Evolutionary conservation across 2,113 vertebrate species (phyloP), one percentile per base, ranked within the genome.

Genomic region (Erythrolamprus reginae): DNA sequence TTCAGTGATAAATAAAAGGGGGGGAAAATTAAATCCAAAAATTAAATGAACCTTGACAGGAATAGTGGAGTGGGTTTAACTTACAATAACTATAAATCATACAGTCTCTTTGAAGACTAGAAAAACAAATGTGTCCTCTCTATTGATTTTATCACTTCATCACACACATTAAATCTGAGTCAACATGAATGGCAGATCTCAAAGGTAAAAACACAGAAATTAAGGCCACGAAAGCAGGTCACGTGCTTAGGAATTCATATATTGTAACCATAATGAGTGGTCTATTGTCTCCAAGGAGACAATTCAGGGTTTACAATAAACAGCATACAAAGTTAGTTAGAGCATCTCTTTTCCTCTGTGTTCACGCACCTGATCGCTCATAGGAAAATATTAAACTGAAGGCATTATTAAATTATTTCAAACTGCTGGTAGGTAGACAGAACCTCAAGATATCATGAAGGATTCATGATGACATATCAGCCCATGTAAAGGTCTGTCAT

Each of bases 141-240:
- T 91, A 96, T 95, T 97, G 96, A 97, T 97, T 97, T 96, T 96
- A 95, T 96, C 96, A 96, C 94, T 97, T 96, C 94, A 95, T 96
- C 95, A 97, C 89, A 82, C 94, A 96, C 93, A 95, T 95, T 94
- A 97, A 97, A 96, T 96, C 95, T 96, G 92, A 97, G 96, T 97
- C 95, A 97, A 96, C 94, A 95, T 90, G 92, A 97, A 94, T 96
- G 95, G 94, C 93, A 96, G 96, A 94, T 96, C 96, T 97, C 96
- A 88, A 89, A 96, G 93, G 95, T 89, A 95, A 50, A 65, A 61
- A 84, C 95, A 89, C 93, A 93, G 92, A 96, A 94, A 94, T 96
- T 96, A 97, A 97, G 96, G 96, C 96, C 94, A 94, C 70, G 89
- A 96, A 97, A 96, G 91, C 91, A 96, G 92, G 93, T 94, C 85